phyloP scores from a whole-genome alignment of 2,888 invertebrate species.

The Lacanobia oleracea region DNA sequence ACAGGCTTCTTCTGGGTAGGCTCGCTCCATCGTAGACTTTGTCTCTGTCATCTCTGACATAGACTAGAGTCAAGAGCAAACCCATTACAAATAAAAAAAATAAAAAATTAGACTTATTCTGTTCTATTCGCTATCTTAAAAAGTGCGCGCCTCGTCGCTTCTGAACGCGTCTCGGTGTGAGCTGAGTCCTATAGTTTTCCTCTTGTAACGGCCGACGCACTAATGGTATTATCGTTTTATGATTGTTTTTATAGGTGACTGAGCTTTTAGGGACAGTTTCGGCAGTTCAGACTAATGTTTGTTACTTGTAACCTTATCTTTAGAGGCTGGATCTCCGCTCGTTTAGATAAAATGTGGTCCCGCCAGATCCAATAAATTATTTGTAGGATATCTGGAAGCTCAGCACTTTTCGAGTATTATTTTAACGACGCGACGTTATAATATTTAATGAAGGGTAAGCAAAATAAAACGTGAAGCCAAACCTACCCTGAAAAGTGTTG shows the following conservation, averaged over 20 bases:
- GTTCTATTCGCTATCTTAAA: not conserved
- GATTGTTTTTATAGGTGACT: conserved; percentile 53
- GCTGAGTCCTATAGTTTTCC: conserved; percentile 44
- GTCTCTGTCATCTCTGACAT: too few relatives aligned
- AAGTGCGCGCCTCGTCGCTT: not conserved
- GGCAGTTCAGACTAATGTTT: conserved; percentile 37
- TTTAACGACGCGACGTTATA: too few relatives aligned
- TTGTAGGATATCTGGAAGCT: not conserved
- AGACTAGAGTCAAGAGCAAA: too few relatives aligned
- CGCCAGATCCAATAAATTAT: not conserved
- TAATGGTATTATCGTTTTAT: conserved; percentile 58
- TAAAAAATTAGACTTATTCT: too few relatives aligned
- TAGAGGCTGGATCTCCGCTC: not conserved
- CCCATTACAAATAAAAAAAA: too few relatives aligned
- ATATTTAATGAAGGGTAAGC: not conserved
- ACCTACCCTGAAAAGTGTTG: not conserved
- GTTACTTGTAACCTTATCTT: conserved; percentile 40
- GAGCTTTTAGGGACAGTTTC: conserved; percentile 43
- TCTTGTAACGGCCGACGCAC: conserved; percentile 44
- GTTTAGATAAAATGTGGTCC: conserved; percentile 14
- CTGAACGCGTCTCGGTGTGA: not conserved
- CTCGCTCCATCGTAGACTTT: too few relatives aligned
- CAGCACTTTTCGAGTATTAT: not conserved
- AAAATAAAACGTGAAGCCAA: not conserved
- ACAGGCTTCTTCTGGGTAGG: too few relatives aligned